Evolutionary conservation across 2,113 vertebrate species (phyloP), one percentile per base, ranked within the genome.

Genomic region (Lepus timidus): DNA sequence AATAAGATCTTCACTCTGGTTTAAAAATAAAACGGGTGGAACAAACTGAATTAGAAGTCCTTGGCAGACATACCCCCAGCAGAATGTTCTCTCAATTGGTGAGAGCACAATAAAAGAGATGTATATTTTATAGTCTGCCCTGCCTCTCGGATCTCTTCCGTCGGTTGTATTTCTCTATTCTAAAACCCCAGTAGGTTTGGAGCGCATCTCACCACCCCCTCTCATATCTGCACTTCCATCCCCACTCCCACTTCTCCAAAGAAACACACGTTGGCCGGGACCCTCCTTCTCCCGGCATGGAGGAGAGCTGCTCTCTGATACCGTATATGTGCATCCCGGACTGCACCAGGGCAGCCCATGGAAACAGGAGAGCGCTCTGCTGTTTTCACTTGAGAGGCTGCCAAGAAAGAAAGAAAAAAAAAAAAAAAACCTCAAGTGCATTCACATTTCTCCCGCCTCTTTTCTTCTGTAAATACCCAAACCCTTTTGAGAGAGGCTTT

Each of bases 31-130:
- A 96, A 96, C 5, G 85, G 90, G 93, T 94, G 82, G 97, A 97
- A 97, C 97, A 96, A 92, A 96, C 97, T 95, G 71, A 97, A 95
- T 96, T 92, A 91, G 93, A 97, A 33, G 90, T 97, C 97, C 93
- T 96, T 98, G 84, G 88, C 82, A 92, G 81, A 94, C 81, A 17
- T 67, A 2, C 87, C 97, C 68, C 78, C 20, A 76, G 83, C 95
- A 96, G 67, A 70, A 55, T 94, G 78, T 95, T 97, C 93, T 97
- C 78, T 89, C 78, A 83, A 97, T 91, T 90, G 95, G 97, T 87
- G 94, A 83, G 65, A 96, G 92, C 2, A n/a, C 86, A 94, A 70
- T 94, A 92, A 95, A 96, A 95, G 79, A 76, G 83, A 91, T 96
- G 73, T 92, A 89, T 94, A 85, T 93, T 88, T 97, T 94, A 95